Percentiles rank a stretch among this genome's conserved stretches.
Conservation (phyloP, 2,797 vertebrate species). For the Enteromius fasciolatus region DNA sequence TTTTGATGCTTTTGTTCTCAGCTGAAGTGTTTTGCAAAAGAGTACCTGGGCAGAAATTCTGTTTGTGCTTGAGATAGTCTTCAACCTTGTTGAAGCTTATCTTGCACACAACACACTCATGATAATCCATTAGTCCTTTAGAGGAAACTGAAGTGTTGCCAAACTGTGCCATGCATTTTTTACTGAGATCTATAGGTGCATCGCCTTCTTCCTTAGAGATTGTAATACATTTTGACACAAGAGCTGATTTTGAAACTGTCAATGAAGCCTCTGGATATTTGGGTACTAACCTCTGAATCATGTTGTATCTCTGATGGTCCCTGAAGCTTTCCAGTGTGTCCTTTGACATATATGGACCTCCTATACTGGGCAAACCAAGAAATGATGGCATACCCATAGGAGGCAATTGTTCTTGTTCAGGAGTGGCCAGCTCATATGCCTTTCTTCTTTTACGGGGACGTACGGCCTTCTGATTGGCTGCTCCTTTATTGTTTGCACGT, state of each 20-base stretch:
- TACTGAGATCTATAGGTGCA: slow-evolving; percentile 88
- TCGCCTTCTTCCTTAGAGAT: slow-evolving; percentile 82
- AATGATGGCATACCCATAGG: slow-evolving; percentile 78
- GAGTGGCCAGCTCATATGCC: slow-evolving; percentile 84
- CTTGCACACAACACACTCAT: slow-evolving; percentile 87
- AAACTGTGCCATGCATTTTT: slow-evolving; percentile 80
- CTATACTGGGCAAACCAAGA: slow-evolving; percentile 78
- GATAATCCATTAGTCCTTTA: slow-evolving; percentile 86
- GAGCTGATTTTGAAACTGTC: slow-evolving; percentile 79
- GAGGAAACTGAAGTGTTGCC: slow-evolving; percentile 65
- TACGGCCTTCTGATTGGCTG: slow-evolving; percentile 84
- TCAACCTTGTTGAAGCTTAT: slow-evolving; percentile 90
- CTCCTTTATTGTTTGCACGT: slow-evolving; percentile 81
- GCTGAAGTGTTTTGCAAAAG: slow-evolving; percentile 52
- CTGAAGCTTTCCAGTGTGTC: slow-evolving; percentile 78
- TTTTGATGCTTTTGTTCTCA: slow-evolving; percentile 76
- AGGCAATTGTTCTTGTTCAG: slow-evolving; percentile 82
- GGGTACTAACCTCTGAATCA: slow-evolving; percentile 83
- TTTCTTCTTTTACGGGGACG: slow-evolving; percentile 85
- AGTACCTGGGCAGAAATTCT: slow-evolving; percentile 86
- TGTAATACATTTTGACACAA: slow-evolving; percentile 79
- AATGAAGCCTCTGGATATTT: slow-evolving; percentile 85
- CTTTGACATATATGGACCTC: slow-evolving; percentile 81
- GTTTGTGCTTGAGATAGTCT: slow-evolving; percentile 88
- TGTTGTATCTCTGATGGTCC: slow-evolving; percentile 82